Conservation (phyloP, 2,797 vertebrate genomes). For the Semaprochilodus insignis region DNA sequence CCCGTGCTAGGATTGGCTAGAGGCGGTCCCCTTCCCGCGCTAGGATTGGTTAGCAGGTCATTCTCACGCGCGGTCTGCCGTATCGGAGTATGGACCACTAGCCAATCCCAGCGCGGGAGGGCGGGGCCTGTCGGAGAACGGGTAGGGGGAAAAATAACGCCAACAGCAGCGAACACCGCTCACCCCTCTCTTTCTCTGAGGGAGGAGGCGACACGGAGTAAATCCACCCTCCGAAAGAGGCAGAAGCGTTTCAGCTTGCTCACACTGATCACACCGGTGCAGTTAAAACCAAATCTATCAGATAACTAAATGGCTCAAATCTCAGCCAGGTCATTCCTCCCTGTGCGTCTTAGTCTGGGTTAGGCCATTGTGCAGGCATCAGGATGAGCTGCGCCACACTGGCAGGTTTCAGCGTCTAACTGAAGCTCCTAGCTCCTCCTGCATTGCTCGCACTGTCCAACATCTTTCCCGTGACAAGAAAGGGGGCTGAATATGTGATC, state of each 20-base stretch:
- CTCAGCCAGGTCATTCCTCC: background rate
- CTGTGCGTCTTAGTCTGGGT: slow-evolving; percentile 5
- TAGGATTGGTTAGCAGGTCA: background rate
- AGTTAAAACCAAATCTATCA: no score
- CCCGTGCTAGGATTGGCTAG: background rate
- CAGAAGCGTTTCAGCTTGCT: background rate
- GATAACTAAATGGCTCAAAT: background rate
- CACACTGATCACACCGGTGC: background rate
- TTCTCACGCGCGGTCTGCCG: background rate
- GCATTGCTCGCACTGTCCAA: slow-evolving; percentile 11
- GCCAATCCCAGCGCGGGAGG: background rate
- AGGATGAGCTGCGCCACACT: slow-evolving; percentile 40
- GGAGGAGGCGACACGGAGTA: no score
- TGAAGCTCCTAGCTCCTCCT: slow-evolving; percentile 9
- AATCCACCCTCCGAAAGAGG: no score
- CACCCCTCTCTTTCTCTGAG: slow-evolving; percentile 54
- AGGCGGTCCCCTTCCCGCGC: background rate
- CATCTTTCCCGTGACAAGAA: background rate
- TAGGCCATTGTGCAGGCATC: background rate
- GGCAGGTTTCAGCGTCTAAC: background rate
- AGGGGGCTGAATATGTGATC: slow-evolving; percentile 30
- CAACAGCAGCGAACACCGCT: slow-evolving; percentile 77
- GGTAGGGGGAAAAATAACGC: background rate
- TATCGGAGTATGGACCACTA: background rate
- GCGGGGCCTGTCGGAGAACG: background rate